These are phyloP conservation scores for Doris montereyensis DNA, from an alignment of 2,888 invertebrate genomes.

Conservation along the genomic window DNA sequence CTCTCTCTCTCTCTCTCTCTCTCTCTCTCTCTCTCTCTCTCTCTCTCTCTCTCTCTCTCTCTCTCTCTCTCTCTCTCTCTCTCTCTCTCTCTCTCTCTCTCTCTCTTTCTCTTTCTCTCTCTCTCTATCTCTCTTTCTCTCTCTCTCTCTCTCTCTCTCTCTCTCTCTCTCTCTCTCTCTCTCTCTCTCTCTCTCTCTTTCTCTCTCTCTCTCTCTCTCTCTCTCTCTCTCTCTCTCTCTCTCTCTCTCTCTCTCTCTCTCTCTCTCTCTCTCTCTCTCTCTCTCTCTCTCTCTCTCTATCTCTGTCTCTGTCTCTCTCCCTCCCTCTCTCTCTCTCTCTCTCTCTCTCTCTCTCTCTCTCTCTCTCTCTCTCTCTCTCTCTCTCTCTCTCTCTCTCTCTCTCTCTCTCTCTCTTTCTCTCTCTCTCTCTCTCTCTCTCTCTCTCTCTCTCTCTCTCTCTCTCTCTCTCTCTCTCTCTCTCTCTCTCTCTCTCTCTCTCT, in stretches of 20 bases:
- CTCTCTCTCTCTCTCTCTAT: too few species aligned
- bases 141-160: conserved; percentile 30
- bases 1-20: neutral
- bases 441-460: neutral
- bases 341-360: conserved; percentile 39
- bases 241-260: neutral
- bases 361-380: conserved; percentile 32
- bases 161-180: conserved; percentile 26
- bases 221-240: neutral
- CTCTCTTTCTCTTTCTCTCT: neutral
- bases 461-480: conserved; percentile 8
- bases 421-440: neutral
- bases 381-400: conserved; percentile 5
- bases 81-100: neutral
- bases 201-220: neutral
- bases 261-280: too few species aligned
- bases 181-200: conserved; percentile 10
- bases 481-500: conserved; percentile 5
- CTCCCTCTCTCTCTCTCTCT: conserved; percentile 17
- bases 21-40: conserved; percentile 22
- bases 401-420: neutral
- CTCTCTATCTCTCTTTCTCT: conserved; percentile 32
- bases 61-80: neutral
- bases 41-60: neutral
- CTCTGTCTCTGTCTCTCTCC: neutral